Conservation (phyloP, 2,113 vertebrate species). For the Puma concolor region DNA sequence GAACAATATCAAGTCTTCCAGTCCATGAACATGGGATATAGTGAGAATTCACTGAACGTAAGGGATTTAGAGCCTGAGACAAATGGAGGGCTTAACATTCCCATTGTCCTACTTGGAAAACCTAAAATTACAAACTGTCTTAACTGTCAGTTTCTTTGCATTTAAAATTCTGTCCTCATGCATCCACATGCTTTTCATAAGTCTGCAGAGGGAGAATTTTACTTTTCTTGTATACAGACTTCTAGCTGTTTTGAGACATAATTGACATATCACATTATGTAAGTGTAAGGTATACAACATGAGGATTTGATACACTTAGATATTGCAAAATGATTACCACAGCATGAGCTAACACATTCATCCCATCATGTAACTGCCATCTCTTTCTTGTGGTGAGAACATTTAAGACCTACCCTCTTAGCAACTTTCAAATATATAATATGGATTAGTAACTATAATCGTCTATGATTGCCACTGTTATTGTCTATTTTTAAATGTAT, state of each 20-base stretch:
- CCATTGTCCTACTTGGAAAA: background rate
- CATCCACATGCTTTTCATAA: background rate
- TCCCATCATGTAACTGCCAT: background rate
- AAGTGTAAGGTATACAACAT: background rate
- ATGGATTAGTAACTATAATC: background rate
- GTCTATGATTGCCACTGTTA: background rate
- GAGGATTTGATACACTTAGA: background rate
- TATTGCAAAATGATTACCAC: background rate
- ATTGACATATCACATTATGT: background rate
- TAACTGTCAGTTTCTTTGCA: constrained; percentile 28
- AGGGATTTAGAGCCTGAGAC: constrained; percentile 15
- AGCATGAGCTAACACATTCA: background rate
- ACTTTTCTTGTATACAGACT: background rate
- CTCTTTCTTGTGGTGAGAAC: background rate
- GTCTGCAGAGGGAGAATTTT: constrained; percentile 22
- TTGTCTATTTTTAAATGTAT: background rate
- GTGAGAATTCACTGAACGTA: constrained; percentile 2
- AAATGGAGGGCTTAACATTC: background rate
- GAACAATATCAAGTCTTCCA: constrained; percentile 8
- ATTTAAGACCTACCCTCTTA: background rate
- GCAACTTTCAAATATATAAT: background rate
- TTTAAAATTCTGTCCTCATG: background rate
- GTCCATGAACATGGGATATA: background rate
- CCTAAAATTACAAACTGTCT: background rate
- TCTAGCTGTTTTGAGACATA: background rate